A percentile compares a stretch with the other conserved stretches of the same genome.
phyloP scores from a whole-genome alignment of 2,888 invertebrate genomes.

The Rhingia rostrata region DNA sequence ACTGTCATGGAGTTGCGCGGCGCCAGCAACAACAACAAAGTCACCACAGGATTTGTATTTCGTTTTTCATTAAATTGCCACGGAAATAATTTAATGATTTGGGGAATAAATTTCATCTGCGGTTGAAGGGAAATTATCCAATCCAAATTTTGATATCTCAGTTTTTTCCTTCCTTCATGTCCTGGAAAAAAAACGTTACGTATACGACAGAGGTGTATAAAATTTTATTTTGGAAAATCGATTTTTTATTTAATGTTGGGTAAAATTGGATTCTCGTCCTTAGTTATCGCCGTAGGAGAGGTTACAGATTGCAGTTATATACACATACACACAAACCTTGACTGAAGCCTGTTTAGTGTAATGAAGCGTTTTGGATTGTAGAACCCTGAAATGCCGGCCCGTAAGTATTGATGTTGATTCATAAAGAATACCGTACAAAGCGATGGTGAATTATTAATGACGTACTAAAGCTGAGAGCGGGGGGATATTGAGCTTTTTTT shows the following conservation, averaged over 20 bases:
- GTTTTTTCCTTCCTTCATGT: conserved; percentile 16
- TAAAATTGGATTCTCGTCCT: conserved; percentile 55
- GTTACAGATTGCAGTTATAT: background rate
- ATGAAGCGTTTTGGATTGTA: conserved; percentile 29
- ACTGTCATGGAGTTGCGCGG: conserved; percentile 31
- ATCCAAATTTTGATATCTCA: conserved; percentile 17
- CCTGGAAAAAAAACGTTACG: background rate
- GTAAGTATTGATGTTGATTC: conserved; percentile 4
- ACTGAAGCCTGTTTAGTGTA: conserved; percentile 9
- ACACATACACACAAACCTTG: background rate
- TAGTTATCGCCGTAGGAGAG: background rate
- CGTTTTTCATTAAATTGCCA: conserved; percentile 34
- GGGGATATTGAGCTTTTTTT: background rate
- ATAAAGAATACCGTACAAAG: background rate
- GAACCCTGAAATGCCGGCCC: conserved; percentile 2
- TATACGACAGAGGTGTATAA: conserved; percentile 10
- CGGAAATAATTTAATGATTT: conserved; percentile 44
- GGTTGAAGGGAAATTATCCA: conserved; percentile 16
- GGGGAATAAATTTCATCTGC: conserved; percentile 18
- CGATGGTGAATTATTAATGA: conserved; percentile 16
- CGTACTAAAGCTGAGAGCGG: background rate
- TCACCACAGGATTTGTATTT: conserved; percentile 37
- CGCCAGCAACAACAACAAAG: background rate
- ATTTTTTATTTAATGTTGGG: conserved; percentile 50
- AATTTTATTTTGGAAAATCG: conserved; percentile 55